Percentiles rank a stretch among this genome's conserved stretches.
These are phyloP conservation scores for Epizoanthus stellaris DNA, from an alignment of 92 coral and sea anemone species.

Conservation along the genomic window DNA sequence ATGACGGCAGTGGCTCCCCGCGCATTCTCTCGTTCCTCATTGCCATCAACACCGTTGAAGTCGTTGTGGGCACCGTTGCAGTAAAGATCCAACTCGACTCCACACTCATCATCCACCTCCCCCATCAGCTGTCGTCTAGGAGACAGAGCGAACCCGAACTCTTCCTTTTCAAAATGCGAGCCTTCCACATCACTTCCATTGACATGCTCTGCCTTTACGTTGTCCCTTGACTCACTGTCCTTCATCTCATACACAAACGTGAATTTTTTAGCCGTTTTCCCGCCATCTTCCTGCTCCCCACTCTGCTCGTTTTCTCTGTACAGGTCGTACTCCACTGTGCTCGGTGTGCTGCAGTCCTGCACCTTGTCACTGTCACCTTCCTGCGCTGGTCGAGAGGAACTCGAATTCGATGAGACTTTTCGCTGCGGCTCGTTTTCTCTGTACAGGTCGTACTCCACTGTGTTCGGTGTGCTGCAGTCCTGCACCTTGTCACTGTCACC, in stretches of 20 bases:
- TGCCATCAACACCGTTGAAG: background rate
- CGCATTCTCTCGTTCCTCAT: background rate
- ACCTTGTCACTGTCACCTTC: background rate
- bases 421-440: background rate
- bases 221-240: background rate
- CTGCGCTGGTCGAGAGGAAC: background rate
- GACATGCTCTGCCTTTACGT: background rate
- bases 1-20: no score
- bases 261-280: background rate
- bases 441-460: constrained; percentile 30
- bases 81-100: background rate
- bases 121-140: no score
- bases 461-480: constrained; percentile 22
- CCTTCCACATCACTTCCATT: constrained; percentile 5
- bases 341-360: constrained; percentile 16
- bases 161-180: background rate
- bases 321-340: constrained; percentile 36
- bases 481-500: background rate
- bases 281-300: background rate
- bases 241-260: background rate
- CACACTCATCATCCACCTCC: background rate
- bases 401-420: background rate
- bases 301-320: background rate
- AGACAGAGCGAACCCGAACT: background rate
- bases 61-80: background rate